Conservation (phyloP, 1,140 invertebrate species). For the Lethocerus indicus region DNA sequence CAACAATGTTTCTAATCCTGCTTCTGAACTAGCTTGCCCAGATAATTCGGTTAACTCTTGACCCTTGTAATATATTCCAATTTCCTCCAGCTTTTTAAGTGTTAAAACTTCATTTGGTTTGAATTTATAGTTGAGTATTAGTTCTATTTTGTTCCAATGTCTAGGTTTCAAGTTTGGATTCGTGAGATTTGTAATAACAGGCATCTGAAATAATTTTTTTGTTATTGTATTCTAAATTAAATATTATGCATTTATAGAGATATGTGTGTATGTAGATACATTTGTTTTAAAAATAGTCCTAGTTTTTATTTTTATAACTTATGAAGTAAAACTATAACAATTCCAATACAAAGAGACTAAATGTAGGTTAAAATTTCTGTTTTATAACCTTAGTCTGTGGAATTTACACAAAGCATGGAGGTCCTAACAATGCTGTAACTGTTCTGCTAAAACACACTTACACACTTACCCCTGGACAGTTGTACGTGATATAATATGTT, state of each 20-base stretch:
- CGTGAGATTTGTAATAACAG: constrained; percentile 51
- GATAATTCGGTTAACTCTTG: constrained; percentile 68
- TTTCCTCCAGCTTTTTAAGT: constrained; percentile 45
- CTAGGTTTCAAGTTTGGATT: constrained; percentile 54
- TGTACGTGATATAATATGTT: background rate
- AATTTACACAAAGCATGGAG: too few relatives aligned
- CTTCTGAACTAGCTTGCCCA: constrained; percentile 67
- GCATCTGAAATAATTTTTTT: constrained; percentile 30
- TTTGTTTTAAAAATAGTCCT: constrained; percentile 4
- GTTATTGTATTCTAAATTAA: background rate
- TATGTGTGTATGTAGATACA: constrained; percentile 5
- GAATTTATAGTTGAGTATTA: constrained; percentile 49
- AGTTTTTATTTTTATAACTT: constrained; percentile 7
- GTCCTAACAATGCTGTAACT: too few relatives aligned
- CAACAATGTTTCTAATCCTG: constrained; percentile 54
- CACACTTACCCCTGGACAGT: too few relatives aligned
- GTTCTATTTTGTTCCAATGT: constrained; percentile 69
- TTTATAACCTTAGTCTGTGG: too few relatives aligned
- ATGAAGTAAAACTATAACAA: background rate
- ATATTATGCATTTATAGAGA: background rate
- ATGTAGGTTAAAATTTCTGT: too few relatives aligned
- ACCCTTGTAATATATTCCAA: constrained; percentile 48
- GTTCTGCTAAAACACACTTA: too few relatives aligned
- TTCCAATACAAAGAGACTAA: too few relatives aligned
- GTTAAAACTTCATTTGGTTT: constrained; percentile 44